Conservation (phyloP, 2,113 vertebrate species). For the Anarhynchus alexandrinus region DNA sequence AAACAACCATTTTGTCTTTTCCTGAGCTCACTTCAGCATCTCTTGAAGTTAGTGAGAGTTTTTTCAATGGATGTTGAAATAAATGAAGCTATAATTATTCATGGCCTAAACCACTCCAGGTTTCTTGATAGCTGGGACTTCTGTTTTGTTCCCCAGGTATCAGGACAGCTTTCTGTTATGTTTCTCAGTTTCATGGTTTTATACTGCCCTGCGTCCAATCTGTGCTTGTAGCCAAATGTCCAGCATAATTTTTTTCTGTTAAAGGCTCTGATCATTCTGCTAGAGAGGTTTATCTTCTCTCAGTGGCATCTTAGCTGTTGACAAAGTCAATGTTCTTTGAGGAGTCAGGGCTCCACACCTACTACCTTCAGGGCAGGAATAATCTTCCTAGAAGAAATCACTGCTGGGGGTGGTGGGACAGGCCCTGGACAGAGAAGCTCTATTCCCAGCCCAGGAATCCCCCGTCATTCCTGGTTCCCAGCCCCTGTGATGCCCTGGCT, state of each 20-base stretch:
- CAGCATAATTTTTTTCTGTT: background rate
- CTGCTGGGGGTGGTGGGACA: background rate
- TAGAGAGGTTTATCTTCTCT: background rate
- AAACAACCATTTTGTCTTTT: background rate
- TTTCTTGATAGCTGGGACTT: background rate
- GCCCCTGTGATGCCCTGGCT: background rate
- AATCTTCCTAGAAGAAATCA: background rate
- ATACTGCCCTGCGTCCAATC: background rate
- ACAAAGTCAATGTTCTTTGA: background rate
- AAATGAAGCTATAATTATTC: background rate
- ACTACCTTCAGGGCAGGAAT: background rate
- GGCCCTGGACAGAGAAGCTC: background rate
- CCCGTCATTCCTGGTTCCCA: rapidly evolving
- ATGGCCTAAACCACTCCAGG: background rate
- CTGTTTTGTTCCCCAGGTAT: background rate
- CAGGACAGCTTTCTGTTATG: background rate
- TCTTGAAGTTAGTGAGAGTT: background rate
- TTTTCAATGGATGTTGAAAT: background rate
- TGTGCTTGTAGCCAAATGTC: background rate
- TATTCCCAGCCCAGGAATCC: background rate
- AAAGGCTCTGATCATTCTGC: background rate
- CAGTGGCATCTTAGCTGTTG: background rate
- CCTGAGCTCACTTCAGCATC: background rate
- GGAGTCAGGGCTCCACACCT: background rate
- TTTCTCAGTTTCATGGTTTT: background rate